phyloP scores from a whole-genome alignment of 2,888 invertebrate genomes.

The Cephus runcator region DNA sequence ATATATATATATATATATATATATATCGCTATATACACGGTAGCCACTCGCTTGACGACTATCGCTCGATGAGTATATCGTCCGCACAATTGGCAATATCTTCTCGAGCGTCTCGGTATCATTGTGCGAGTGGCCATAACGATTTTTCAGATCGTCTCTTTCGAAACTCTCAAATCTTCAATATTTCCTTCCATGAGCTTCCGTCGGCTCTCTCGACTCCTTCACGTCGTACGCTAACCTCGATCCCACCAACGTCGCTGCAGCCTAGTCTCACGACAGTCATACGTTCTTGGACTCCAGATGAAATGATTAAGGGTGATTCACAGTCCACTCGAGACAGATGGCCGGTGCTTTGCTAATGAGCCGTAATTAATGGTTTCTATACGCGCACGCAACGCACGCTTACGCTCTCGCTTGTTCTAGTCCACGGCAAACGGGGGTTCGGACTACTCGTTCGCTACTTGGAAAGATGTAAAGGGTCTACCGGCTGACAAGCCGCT shows the following conservation, averaged over 20 bases:
- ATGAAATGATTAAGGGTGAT: constrained; percentile 64
- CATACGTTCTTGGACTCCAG: constrained; percentile 41
- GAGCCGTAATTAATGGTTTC: constrained; percentile 64
- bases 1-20: too few species aligned
- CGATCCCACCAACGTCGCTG: too few species aligned
- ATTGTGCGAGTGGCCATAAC: background rate
- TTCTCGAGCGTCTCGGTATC: constrained; percentile 1
- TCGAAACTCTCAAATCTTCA: background rate
- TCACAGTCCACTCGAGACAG: constrained; percentile 60
- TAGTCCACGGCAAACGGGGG: too few species aligned
- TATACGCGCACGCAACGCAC: constrained; percentile 50
- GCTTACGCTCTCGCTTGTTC: constrained; percentile 29
- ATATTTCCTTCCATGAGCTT: background rate
- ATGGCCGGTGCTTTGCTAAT: constrained; percentile 63
- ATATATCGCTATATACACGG: background rate
- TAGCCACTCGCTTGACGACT: background rate
- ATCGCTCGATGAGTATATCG: constrained; percentile 33
- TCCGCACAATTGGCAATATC: constrained; percentile 27
- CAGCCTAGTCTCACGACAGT: constrained; percentile 18
- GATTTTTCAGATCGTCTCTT: background rate
- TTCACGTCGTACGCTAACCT: too few species aligned
- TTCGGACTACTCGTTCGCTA: too few species aligned
- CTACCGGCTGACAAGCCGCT: too few species aligned
- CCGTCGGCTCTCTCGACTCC: too few species aligned
- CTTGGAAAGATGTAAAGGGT: too few species aligned